These are phyloP conservation scores for Cetoscarus ocellatus DNA, from an alignment of 2,797 vertebrate genomes.

Conservation along the genomic window DNA sequence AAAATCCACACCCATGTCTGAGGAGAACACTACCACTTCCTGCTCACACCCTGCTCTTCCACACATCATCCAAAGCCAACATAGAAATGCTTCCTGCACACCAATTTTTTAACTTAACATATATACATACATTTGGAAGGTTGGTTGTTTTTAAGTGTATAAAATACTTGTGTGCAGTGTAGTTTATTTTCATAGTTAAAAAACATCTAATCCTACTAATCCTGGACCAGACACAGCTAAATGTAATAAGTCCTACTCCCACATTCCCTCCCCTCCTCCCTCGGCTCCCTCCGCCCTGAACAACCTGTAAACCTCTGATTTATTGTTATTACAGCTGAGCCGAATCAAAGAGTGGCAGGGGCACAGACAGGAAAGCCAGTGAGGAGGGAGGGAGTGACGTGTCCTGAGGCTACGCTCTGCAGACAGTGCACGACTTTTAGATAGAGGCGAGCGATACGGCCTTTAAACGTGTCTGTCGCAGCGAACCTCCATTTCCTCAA, in stretches of 20 bases:
- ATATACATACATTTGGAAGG: neutral
- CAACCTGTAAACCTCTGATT: slow-evolving; percentile 75
- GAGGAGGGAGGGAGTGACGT: slow-evolving; percentile 45
- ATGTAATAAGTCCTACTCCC: slow-evolving; percentile 39
- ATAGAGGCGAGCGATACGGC: slow-evolving; percentile 48
- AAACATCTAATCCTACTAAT: slow-evolving; percentile 18
- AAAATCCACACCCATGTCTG: slow-evolving; percentile 63
- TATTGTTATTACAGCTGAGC: slow-evolving; percentile 82
- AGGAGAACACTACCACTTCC: slow-evolving; percentile 28
- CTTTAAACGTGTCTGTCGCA: slow-evolving; percentile 57
- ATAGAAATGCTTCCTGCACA: slow-evolving; percentile 16
- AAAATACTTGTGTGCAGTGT: neutral
- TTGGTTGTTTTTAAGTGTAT: slow-evolving; percentile 2
- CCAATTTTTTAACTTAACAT: neutral
- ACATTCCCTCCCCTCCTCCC: slow-evolving; percentile 29
- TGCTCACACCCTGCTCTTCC: slow-evolving; percentile 3
- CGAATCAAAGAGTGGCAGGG: slow-evolving; percentile 73
- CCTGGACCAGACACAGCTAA: slow-evolving; percentile 14
- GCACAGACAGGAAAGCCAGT: slow-evolving; percentile 71
- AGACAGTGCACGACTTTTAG: slow-evolving; percentile 66
- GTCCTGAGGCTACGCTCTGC: slow-evolving; percentile 49
- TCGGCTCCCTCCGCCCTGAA: slow-evolving; percentile 57
- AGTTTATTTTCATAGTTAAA: slow-evolving; percentile 20
- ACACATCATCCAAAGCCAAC: slow-evolving; percentile 28
- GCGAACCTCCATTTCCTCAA: slow-evolving; percentile 66